Conservation (phyloP, 1,140 invertebrate species). For the Pissodes strobi region DNA sequence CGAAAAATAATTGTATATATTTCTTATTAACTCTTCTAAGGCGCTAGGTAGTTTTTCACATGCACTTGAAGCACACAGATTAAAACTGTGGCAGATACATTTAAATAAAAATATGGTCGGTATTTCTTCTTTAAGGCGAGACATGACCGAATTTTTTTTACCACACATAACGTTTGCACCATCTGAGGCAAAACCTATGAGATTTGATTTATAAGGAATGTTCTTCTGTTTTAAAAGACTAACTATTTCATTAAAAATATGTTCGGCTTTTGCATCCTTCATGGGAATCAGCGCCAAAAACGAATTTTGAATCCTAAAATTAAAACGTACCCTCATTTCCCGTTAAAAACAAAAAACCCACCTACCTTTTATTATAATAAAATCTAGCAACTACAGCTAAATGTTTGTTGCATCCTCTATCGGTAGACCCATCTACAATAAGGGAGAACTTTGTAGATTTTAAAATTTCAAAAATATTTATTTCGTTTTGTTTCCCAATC, state of each 20-base stretch:
- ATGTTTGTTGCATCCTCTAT: conserved; percentile 47
- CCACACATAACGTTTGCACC: conserved; percentile 55
- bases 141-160: conserved; percentile 47
- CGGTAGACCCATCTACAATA: conserved; percentile 55
- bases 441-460: conserved; percentile 51
- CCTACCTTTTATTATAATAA: neutral
- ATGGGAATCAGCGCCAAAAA: conserved; percentile 4
- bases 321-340: neutral
- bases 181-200: conserved; percentile 56
- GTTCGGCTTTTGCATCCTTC: neutral
- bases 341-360: neutral
- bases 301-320: neutral
- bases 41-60: conserved; percentile 35
- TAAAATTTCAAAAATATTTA: conserved; percentile 37
- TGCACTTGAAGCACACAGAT: conserved; percentile 48
- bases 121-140: conserved; percentile 47
- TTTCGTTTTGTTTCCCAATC: conserved; percentile 18
- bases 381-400: conserved; percentile 42
- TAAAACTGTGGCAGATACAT: conserved; percentile 53
- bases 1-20: conserved; percentile 33
- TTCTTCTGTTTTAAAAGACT: neutral
- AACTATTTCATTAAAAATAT: neutral
- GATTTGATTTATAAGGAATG: conserved; percentile 48
- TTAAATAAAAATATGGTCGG: conserved; percentile 47
- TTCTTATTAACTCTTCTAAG: conserved; percentile 44